These are phyloP conservation scores for Brachyalestes nurse DNA, from an alignment of 2,797 vertebrate genomes.

Conservation along the genomic window DNA sequence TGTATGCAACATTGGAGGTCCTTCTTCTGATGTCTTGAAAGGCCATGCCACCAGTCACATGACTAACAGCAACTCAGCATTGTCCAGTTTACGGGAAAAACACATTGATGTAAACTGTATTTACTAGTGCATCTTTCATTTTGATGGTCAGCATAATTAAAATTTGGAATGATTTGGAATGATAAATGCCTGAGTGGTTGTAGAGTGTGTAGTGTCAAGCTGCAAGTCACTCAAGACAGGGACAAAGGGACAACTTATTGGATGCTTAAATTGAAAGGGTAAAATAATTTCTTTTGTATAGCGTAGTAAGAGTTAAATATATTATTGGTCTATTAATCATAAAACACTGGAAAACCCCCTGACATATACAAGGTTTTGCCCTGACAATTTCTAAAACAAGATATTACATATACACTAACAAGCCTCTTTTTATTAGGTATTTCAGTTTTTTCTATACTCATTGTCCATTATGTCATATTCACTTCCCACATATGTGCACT, in stretches of 20 bases:
- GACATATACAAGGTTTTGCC: neutral
- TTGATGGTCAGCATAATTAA: constrained; percentile 13
- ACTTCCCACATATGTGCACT: too few species aligned
- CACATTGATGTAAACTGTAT: neutral
- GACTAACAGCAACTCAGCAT: neutral
- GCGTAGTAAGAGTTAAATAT: too few species aligned
- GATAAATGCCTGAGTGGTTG: constrained; percentile 30
- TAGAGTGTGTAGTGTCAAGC: constrained; percentile 10
- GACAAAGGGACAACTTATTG: neutral
- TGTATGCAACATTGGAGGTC: neutral
- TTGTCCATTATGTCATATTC: too few species aligned
- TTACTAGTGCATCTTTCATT: neutral
- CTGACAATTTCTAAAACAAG: neutral
- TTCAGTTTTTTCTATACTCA: too few species aligned
- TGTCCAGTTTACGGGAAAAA: neutral
- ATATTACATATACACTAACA: too few species aligned
- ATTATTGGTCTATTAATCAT: too few species aligned
- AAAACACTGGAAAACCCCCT: too few species aligned
- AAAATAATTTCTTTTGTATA: too few species aligned
- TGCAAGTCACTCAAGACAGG: constrained; percentile 32
- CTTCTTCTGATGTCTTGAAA: neutral
- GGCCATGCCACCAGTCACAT: neutral
- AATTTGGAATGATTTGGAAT: constrained; percentile 49
- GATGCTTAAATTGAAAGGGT: neutral
- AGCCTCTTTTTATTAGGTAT: too few species aligned